Evolutionary conservation across 2,888 invertebrate species (phyloP).

Genomic region (Thecophora atra): DNA sequence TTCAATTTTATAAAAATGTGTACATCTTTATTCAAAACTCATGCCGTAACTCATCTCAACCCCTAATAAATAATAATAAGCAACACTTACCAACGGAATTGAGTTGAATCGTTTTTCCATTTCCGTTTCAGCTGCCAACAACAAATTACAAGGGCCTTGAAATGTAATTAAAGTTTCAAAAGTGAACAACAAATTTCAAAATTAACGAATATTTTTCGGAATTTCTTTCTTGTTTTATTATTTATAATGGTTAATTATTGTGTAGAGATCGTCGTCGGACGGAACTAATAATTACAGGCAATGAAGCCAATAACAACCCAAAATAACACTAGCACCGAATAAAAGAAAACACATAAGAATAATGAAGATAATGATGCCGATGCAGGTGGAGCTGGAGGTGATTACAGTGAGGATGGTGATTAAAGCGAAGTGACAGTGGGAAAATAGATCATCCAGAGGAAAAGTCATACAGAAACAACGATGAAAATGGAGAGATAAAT

Average conservation of each 20-base stretch:
- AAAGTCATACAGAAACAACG: not conserved
- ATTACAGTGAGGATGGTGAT: too few species aligned
- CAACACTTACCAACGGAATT: not conserved
- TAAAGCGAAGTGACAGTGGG: too few species aligned
- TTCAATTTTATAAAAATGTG: not conserved
- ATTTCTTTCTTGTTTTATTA: constrained; percentile 35
- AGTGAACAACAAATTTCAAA: not conserved
- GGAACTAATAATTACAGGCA: constrained; percentile 3
- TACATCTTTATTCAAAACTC: not conserved
- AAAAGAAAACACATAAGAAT: not conserved
- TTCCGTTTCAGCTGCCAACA: not conserved
- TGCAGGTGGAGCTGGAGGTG: not conserved
- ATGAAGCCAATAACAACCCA: not conserved
- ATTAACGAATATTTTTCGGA: not conserved
- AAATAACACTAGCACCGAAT: not conserved
- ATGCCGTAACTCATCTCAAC: too few species aligned
- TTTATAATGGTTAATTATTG: constrained; percentile 51
- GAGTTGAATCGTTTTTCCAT: not conserved
- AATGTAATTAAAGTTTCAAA: not conserved
- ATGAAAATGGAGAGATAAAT: not conserved
- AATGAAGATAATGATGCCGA: not conserved
- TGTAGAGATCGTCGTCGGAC: constrained; percentile 34
- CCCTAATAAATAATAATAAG: not conserved
- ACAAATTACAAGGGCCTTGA: not conserved
- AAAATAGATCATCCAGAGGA: not conserved